Percentiles rank a stretch among this genome's conserved stretches.
Evolutionary conservation across 2,888 invertebrate species (phyloP).

Genomic region (Eristalis intricaria): DNA sequence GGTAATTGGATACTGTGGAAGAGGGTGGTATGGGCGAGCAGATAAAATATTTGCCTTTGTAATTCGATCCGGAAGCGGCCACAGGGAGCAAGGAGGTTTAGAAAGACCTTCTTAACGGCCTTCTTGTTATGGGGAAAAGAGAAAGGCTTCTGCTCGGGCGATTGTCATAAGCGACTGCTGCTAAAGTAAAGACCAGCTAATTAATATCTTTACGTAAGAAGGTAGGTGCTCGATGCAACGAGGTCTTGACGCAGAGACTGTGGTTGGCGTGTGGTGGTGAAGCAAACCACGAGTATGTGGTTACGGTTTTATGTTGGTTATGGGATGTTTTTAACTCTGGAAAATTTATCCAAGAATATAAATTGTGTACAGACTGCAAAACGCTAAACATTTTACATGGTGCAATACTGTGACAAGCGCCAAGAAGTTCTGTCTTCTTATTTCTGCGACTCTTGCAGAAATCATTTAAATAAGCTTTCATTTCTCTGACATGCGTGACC

Average conservation of each 20-base stretch:
- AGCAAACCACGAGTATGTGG: too few relatives aligned
- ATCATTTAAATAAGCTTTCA: too few relatives aligned
- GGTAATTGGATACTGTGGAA: slow-evolving; percentile 67
- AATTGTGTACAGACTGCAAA: too few relatives aligned
- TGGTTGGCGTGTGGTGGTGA: neutral
- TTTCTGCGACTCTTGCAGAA: too few relatives aligned
- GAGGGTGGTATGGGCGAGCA: slow-evolving; percentile 1
- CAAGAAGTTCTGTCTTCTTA: too few relatives aligned
- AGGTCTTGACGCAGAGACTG: neutral
- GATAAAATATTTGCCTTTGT: slow-evolving; percentile 70
- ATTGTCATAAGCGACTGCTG: neutral
- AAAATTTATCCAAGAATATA: too few relatives aligned
- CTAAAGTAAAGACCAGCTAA: neutral
- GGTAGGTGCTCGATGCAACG: neutral
- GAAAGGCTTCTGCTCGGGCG: slow-evolving; percentile 28
- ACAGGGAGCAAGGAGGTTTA: slow-evolving; percentile 29
- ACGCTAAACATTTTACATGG: too few relatives aligned
- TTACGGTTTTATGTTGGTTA: too few relatives aligned
- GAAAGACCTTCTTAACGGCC: slow-evolving; percentile 43
- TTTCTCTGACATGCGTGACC: too few relatives aligned
- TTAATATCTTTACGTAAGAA: neutral
- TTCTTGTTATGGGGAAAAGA: slow-evolving; percentile 45
- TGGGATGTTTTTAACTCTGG: too few relatives aligned
- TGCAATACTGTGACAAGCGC: too few relatives aligned
- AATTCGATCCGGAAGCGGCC: slow-evolving; percentile 55